Percentiles rank a stretch among this genome's conserved stretches.
Conservation (phyloP, 2,888 invertebrate genomes). For the Synergus itoensis region DNA sequence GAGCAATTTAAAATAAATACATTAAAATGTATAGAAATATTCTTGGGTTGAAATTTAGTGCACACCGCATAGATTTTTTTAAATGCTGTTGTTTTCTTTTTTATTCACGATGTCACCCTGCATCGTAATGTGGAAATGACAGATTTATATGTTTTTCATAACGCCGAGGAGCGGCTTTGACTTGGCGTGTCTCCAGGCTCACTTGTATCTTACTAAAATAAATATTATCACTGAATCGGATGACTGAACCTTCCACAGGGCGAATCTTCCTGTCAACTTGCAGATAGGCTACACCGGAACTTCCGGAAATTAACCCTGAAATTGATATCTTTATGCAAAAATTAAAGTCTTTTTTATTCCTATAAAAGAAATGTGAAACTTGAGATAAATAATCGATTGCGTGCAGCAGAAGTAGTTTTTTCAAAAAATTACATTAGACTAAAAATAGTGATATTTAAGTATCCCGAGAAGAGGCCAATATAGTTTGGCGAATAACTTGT, state of each 20-base stretch:
- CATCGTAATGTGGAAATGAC: constrained; percentile 39
- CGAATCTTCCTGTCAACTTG: constrained; percentile 41
- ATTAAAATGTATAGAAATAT: neutral
- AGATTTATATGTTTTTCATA: constrained; percentile 43
- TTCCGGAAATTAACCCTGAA: constrained; percentile 27
- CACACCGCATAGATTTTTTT: neutral
- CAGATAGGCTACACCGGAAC: constrained; percentile 15
- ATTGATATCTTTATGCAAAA: neutral
- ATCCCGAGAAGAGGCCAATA: neutral
- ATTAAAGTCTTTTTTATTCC: neutral
- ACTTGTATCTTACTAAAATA: constrained; percentile 60
- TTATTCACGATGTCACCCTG: constrained; percentile 23
- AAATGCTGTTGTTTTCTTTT: neutral
- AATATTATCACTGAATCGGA: constrained; percentile 63
- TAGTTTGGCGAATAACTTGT: constrained; percentile 11
- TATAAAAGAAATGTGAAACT: neutral
- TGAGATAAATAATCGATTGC: too few relatives aligned
- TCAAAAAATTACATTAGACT: neutral
- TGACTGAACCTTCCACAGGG: constrained; percentile 42
- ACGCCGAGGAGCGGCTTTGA: neutral
- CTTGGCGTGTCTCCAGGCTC: constrained; percentile 61
- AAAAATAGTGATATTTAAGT: constrained; percentile 1
- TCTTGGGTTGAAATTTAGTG: neutral
- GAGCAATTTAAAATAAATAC: neutral
- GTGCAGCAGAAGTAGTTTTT: neutral